Conservation (phyloP, 2,888 invertebrate species). For the Neelides folsomi region DNA sequence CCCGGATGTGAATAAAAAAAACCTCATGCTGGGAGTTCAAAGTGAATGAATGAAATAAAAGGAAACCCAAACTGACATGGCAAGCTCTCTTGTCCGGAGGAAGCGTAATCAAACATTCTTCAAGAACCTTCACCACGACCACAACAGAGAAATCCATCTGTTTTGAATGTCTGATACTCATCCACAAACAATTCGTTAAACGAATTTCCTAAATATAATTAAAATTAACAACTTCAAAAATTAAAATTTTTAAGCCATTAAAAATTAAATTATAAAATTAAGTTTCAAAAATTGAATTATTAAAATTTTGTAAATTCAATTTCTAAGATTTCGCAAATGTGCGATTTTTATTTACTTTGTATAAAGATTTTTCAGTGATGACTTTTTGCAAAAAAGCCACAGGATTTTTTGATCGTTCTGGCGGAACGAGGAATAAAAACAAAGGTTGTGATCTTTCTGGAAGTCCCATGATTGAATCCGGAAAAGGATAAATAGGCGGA, state of each 20-base stretch:
- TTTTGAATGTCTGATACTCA: slow-evolving; percentile 9
- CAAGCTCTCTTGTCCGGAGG: slow-evolving; percentile 5
- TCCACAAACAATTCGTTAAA: slow-evolving; percentile 31
- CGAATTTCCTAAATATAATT: slow-evolving; percentile 18
- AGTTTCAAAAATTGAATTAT: too few species aligned
- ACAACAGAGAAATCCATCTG: slow-evolving; percentile 13
- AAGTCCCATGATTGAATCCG: slow-evolving; percentile 23
- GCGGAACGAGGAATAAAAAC: slow-evolving; percentile 24
- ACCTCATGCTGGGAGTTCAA: neutral
- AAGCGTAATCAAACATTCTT: slow-evolving; percentile 21
- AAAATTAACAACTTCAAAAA: neutral
- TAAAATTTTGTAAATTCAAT: too few species aligned
- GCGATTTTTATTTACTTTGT: slow-evolving; percentile 12
- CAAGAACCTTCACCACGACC: slow-evolving; percentile 24
- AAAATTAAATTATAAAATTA: neutral
- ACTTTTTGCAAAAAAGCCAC: slow-evolving; percentile 21
- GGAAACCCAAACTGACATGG: neutral
- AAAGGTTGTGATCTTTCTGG: slow-evolving; percentile 29
- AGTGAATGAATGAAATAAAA: neutral
- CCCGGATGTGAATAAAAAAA: neutral
- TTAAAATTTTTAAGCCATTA: neutral
- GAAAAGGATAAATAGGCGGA: slow-evolving; percentile 23
- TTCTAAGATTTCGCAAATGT: too few species aligned
- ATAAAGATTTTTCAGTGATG: slow-evolving; percentile 21
- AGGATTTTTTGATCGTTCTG: slow-evolving; percentile 14